A percentile compares a stretch with the other conserved stretches of the same genome.
These are phyloP conservation scores for Tupaia tana DNA, from an alignment of 2,113 vertebrate species.

Conservation along the genomic window DNA sequence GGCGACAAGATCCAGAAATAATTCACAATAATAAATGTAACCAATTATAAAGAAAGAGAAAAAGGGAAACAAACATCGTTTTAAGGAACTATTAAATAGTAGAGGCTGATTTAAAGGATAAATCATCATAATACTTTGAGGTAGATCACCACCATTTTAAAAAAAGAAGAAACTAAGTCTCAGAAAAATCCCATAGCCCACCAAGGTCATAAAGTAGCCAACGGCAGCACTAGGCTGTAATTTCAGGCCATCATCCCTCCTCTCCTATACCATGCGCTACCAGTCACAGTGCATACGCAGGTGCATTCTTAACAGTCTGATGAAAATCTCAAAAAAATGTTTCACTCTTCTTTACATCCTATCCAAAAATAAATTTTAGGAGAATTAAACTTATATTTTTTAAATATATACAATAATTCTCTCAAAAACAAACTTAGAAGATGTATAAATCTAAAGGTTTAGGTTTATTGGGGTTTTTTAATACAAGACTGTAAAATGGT, in stretches of 20 bases:
- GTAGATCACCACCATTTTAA: conserved; percentile 18
- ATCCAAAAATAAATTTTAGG: conserved; percentile 21
- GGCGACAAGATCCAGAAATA: conserved; percentile 41
- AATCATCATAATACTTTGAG: neutral
- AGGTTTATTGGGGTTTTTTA: neutral
- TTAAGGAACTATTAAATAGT: neutral
- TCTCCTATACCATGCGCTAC: neutral
- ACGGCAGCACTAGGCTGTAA: neutral
- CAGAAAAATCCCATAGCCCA: neutral
- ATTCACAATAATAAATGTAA: neutral
- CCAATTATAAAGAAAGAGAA: conserved; percentile 20
- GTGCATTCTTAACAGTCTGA: neutral
- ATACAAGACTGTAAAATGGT: neutral
- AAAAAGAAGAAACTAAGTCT: conserved; percentile 4
- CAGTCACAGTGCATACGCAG: neutral
- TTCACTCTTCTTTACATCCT: neutral
- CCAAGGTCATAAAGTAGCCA: neutral
- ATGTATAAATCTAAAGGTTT: neutral
- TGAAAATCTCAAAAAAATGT: conserved; percentile 17
- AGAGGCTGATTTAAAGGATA: neutral
- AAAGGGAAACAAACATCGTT: neutral
- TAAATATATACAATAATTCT: neutral
- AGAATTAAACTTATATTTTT: neutral
- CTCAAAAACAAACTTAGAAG: conserved; percentile 8
- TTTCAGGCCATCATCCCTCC: neutral